Conservation (phyloP, 2,888 invertebrate species). For the Archips crataeganus region DNA sequence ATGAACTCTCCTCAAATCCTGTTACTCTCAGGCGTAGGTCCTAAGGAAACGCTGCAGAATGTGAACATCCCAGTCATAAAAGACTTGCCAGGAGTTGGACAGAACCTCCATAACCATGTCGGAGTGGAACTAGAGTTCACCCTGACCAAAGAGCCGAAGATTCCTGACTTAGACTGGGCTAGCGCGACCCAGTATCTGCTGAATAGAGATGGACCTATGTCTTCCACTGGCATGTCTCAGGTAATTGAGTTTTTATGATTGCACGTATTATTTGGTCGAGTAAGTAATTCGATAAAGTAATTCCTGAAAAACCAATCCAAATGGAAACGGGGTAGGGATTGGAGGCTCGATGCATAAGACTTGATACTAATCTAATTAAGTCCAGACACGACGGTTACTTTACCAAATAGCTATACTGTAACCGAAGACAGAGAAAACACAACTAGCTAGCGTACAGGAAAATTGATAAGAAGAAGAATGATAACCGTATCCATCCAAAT, state of each 20-base stretch:
- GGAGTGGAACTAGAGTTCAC: constrained; percentile 86
- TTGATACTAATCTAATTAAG: too few relatives aligned
- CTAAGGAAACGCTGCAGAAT: constrained; percentile 84
- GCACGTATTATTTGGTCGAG: background rate
- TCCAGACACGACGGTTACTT: too few relatives aligned
- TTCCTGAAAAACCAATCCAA: background rate
- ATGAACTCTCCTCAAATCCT: constrained; percentile 89
- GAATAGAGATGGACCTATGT: constrained; percentile 86
- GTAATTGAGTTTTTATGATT: constrained; percentile 64
- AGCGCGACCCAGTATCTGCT: constrained; percentile 87
- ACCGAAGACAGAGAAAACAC: background rate
- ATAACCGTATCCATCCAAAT: too few relatives aligned
- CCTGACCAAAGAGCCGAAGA: constrained; percentile 79
- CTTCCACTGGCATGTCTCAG: constrained; percentile 89
- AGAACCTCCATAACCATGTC: constrained; percentile 89
- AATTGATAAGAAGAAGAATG: too few relatives aligned
- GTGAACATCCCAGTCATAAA: constrained; percentile 86
- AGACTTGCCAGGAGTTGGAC: constrained; percentile 89
- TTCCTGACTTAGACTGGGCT: constrained; percentile 87
- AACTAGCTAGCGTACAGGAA: background rate
- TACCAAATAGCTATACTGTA: too few relatives aligned
- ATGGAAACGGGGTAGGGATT: background rate
- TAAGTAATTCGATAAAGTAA: background rate
- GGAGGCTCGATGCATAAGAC: too few relatives aligned
- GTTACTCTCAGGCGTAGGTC: constrained; percentile 88